These are phyloP conservation scores for Formica exsecta DNA, from an alignment of 1,140 invertebrate genomes.

Conservation along the genomic window DNA sequence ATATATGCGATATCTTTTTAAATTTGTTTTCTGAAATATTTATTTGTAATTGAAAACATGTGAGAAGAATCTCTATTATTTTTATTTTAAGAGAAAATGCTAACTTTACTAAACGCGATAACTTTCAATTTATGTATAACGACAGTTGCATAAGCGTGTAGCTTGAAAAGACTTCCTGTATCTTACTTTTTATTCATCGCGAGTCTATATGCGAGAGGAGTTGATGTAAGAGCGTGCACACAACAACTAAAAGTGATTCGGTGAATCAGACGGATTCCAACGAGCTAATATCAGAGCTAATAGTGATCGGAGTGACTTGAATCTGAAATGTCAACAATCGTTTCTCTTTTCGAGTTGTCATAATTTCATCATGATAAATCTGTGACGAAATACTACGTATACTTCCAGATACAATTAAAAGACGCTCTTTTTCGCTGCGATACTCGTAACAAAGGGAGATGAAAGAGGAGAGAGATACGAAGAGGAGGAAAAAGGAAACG, in stretches of 20 bases:
- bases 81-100: neutral
- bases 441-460: too few species aligned
- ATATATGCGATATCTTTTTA: too few species aligned
- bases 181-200: conserved; percentile 13
- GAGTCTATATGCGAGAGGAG: conserved; percentile 20
- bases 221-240: conserved; percentile 65
- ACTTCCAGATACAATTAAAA: neutral
- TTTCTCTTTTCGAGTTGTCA: neutral
- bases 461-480: neutral
- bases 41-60: too few species aligned
- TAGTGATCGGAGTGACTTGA: conserved; percentile 16
- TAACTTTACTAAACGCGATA: too few species aligned
- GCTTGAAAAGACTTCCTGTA: neutral
- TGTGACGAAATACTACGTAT: neutral
- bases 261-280: conserved; percentile 65
- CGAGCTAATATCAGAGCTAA: conserved; percentile 62
- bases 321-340: neutral
- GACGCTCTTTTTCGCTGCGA: neutral
- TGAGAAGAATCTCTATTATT: neutral
- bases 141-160: too few species aligned
- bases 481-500: conserved; percentile 60
- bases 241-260: conserved; percentile 39
- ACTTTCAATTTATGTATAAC: neutral
- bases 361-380: neutral
- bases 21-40: too few species aligned